phyloP scores from a whole-genome alignment of 2,797 vertebrate species.

The Syndactyla subalaris region DNA sequence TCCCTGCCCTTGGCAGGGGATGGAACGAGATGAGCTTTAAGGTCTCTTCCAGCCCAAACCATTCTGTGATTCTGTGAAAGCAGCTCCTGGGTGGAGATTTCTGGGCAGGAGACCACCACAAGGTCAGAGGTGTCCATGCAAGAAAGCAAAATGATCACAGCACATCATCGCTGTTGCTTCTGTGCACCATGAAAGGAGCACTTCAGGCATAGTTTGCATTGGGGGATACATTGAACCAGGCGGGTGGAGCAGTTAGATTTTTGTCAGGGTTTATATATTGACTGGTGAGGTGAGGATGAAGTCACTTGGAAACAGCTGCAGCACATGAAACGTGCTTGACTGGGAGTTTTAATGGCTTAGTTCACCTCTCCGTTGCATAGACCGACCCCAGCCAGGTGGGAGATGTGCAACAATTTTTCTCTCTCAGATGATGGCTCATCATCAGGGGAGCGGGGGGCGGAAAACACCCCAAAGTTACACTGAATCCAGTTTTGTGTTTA shows the following conservation, averaged over 20 bases:
- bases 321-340: not conserved
- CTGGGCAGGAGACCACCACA: not conserved
- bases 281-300: not conserved
- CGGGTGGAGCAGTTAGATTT: not conserved
- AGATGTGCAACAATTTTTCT: not conserved
- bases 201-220: fast-evolving
- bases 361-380: not conserved
- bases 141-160: not conserved
- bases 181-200: not conserved
- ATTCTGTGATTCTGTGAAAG: not conserved
- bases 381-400: not conserved
- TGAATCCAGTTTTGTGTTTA: not conserved
- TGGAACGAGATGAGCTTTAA: fast-evolving
- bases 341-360: not conserved
- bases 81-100: not conserved
- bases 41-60: not conserved
- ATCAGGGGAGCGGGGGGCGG: not conserved
- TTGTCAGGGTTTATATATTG: not conserved
- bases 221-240: not conserved
- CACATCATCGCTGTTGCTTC: not conserved
- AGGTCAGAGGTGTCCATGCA: not conserved
- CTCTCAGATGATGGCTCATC: not conserved
- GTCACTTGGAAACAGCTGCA: not conserved
- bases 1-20: not conserved
- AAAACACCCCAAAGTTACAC: not conserved